A percentile compares a stretch with the other conserved stretches of the same genome.
phyloP scores from a whole-genome alignment of 92 coral and sea anemone genomes.

The Micromussa lordhowensis region DNA sequence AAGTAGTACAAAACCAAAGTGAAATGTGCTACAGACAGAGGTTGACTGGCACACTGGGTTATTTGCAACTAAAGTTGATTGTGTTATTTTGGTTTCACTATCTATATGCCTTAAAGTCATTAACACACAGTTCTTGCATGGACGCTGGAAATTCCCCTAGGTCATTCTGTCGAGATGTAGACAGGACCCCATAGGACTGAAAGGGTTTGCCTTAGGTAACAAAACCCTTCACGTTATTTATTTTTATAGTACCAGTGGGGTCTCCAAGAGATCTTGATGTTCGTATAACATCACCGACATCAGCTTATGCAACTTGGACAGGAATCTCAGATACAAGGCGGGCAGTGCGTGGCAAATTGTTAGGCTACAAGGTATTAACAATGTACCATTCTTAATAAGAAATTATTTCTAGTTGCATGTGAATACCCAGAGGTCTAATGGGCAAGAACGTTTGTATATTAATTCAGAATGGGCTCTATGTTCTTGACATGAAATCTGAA shows the following conservation, averaged over 20 bases:
- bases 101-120: no score
- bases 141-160: not conserved
- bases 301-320: constrained; percentile 94
- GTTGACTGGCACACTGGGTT: no score
- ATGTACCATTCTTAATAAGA: not conserved
- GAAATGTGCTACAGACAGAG: no score
- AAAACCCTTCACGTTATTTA: not conserved
- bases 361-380: constrained; percentile 90
- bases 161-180: not conserved
- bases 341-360: constrained; percentile 80
- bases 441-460: no score
- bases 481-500: no score
- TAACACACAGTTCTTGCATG: no score
- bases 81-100: not conserved
- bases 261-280: constrained; percentile 79
- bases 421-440: not conserved
- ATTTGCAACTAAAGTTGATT: no score
- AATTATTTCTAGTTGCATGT: not conserved
- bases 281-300: constrained; percentile 78
- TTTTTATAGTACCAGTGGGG: constrained; percentile 76
- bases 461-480: not conserved
- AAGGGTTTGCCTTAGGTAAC: not conserved
- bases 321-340: constrained; percentile 70
- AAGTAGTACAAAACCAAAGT: no score
- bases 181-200: not conserved